These are phyloP conservation scores for Ariolimax columbianus DNA, from an alignment of 2,888 invertebrate genomes.

Conservation along the genomic window DNA sequence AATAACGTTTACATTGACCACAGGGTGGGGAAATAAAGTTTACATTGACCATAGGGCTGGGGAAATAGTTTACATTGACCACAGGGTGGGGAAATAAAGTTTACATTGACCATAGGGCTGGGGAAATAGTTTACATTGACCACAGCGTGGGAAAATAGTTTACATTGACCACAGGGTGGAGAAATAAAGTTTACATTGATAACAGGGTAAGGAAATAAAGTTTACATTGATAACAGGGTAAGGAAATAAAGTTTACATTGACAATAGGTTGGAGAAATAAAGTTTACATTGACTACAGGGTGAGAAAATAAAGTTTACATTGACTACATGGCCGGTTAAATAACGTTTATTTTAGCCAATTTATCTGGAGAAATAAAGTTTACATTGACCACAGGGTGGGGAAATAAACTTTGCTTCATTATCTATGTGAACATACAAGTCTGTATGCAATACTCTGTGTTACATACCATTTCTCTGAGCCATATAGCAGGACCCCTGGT, in stretches of 20 bases:
- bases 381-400: no score
- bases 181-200: background rate
- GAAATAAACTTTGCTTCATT: background rate
- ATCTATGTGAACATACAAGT: background rate
- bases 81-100: background rate
- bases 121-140: background rate
- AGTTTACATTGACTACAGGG: background rate
- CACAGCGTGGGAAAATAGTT: background rate
- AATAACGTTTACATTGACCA: background rate
- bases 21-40: background rate
- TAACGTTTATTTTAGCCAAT: background rate
- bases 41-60: no score
- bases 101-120: no score
- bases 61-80: background rate
- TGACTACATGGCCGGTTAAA: no score
- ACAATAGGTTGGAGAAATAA: background rate
- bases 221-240: conserved; percentile 2
- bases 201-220: conserved; percentile 4
- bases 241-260: background rate
- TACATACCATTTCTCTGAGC: no score
- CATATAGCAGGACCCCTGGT: no score
- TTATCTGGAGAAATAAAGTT: background rate
- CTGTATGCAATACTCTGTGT: no score
- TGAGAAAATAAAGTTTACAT: background rate
- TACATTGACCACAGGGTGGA: no score